Evolutionary conservation across 2,113 vertebrate species (phyloP), one percentile per base, ranked within the genome.

Genomic region (Kryptolebias marmoratus): DNA sequence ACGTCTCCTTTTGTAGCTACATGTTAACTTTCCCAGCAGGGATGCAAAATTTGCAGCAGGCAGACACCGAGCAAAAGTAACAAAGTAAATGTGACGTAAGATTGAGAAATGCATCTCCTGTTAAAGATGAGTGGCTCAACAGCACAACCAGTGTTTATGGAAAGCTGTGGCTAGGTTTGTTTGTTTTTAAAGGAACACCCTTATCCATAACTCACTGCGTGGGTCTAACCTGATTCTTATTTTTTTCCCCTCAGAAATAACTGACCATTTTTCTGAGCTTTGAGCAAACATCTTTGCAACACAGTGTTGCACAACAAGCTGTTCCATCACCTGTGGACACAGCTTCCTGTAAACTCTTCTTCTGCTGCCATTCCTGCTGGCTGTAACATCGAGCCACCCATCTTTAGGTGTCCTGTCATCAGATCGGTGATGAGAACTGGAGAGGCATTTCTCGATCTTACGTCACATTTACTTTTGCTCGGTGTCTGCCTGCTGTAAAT

Each of bases 101-200:
- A 55, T 66, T 49, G 18, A 1, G 15, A 3, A 15, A 16, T 70
- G 45, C 58, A 66, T 49, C 39, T 49, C 7, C 7, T 36, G 3
- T 4, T 36, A 3, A 36, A 36, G 32, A 36, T 36, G 32, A 9
- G 57, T 75, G 78, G 73, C 53, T 68, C 49, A 22, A 13, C 36
- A 49, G 48, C 11, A 13, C 12, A 65, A 65, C 59, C 30, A 11
- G 39, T 50, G 3, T 57, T 31, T 45, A 83, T 27, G 28, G 54
- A 79, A 70, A 68, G 53, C 67, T 64, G 61, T 44, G 68, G 87
- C 56, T 77, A 73, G 61, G 65, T 79, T 79, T 82, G 54, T 81
- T 77, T 82, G 54, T 81, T 72, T 82, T 87, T n/a, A 63, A 71
- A 80, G 68, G 36, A 82, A 77, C 69, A 69, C 2, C 55, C 13